Evolutionary conservation across 64 coral and sea anemone species (phyloP).

Genomic region (Dendrophyllia cribrosa): DNA sequence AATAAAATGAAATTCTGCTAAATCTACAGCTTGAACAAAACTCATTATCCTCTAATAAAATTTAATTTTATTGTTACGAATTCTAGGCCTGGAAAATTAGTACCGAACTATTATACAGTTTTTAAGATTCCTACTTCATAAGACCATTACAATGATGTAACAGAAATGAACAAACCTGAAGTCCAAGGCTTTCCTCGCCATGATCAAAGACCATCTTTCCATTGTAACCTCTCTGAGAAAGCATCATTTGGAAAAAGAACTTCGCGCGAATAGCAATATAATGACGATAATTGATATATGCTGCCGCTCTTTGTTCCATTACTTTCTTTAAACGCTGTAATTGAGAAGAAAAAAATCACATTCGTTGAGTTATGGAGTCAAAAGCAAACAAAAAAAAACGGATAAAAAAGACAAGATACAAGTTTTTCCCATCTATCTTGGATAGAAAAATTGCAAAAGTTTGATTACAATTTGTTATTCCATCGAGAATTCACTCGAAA

Average conservation of each 20-base stretch:
- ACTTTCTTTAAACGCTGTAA: conserved; percentile 77
- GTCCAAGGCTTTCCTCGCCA: conserved; percentile 47
- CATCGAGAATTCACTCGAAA: no score
- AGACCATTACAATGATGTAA: no score
- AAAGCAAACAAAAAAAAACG: neutral
- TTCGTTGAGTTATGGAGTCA: neutral
- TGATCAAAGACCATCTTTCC: conserved; percentile 94
- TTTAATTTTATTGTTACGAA: no score
- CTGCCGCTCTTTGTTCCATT: conserved; percentile 70
- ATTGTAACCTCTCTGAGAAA: conserved; percentile 91
- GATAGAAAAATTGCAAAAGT: no score
- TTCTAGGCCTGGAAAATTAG: no score
- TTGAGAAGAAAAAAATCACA: neutral
- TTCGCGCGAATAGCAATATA: conserved; percentile 89
- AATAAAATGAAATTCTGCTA: no score
- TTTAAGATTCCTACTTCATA: no score
- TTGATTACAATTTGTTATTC: no score
- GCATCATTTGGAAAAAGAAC: conserved; percentile 98
- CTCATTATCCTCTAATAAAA: no score
- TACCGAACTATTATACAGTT: no score
- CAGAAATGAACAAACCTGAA: conserved; percentile 55
- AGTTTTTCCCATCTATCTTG: no score
- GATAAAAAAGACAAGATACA: neutral
- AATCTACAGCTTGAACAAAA: no score
- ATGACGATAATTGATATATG: conserved; percentile 77